Conservation (phyloP, 2,113 vertebrate species). For the Corythoichthys intestinalis region DNA sequence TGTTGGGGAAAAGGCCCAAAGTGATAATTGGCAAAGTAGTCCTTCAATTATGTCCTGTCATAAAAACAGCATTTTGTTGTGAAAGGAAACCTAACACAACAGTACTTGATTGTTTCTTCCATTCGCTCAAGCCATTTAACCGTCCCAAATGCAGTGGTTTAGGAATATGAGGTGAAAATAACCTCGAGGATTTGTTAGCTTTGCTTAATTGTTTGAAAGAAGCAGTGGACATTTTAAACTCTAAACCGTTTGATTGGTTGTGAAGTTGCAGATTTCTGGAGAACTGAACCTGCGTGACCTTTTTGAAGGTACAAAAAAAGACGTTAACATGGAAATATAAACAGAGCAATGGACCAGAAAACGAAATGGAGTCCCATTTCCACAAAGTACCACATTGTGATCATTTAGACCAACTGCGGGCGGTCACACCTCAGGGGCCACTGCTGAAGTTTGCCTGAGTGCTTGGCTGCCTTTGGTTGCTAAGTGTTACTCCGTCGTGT, state of each 20-base stretch:
- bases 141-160: not conserved
- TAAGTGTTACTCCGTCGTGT: conserved; percentile 27
- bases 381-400: conserved; percentile 54
- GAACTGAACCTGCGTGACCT: conserved; percentile 26
- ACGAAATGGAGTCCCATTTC: conserved; percentile 44
- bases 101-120: conserved; percentile 21
- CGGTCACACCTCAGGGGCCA: conserved; percentile 33
- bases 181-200: conserved; percentile 35
- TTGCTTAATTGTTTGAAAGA: conserved; percentile 20
- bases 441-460: conserved; percentile 40
- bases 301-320: conserved; percentile 37
- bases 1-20: not conserved
- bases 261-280: conserved; percentile 42
- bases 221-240: conserved; percentile 29
- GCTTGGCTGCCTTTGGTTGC: conserved; percentile 26
- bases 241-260: conserved; percentile 36
- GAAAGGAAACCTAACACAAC: conserved; percentile 2
- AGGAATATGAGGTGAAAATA: conserved; percentile 32
- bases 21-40: conserved; percentile 10
- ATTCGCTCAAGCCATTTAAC: conserved; percentile 18
- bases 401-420: conserved; percentile 53
- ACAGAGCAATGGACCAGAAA: conserved; percentile 53
- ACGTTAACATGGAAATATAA: conserved; percentile 57
- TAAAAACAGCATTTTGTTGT: conserved; percentile 6
- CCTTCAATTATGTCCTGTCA: conserved; percentile 1